phyloP scores from a whole-genome alignment of 2,797 vertebrate species.

The Enteromius fasciolatus region DNA sequence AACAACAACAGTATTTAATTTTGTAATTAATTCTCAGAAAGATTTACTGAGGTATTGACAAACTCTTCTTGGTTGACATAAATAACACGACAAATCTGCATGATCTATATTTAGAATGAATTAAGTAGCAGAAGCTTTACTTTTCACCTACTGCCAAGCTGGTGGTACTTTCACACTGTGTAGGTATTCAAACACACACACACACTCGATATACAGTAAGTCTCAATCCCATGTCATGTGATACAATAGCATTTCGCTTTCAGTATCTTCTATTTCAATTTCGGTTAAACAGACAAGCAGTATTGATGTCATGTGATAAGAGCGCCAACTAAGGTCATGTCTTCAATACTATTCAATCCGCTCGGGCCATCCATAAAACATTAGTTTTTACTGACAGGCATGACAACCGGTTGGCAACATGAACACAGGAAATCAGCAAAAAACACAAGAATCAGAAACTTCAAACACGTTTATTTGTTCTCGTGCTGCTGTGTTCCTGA shows the following conservation, averaged over 20 bases:
- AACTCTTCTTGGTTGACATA: background rate
- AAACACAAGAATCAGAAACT: slow-evolving; percentile 40
- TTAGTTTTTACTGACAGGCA: background rate
- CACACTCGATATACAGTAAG: background rate
- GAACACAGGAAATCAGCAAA: background rate
- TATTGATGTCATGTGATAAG: background rate
- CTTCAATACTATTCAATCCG: background rate
- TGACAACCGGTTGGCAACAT: background rate
- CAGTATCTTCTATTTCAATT: background rate
- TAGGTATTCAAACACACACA: background rate
- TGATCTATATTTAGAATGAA: background rate
- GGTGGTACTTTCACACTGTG: background rate
- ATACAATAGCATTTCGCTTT: slow-evolving; percentile 1
- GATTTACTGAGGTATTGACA: background rate
- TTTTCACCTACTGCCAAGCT: background rate
- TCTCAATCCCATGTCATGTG: background rate
- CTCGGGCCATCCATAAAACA: background rate
- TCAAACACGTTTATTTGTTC: slow-evolving; percentile 74
- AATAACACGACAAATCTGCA: background rate
- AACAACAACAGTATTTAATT: background rate
- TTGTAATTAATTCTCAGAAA: background rate
- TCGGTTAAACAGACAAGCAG: background rate
- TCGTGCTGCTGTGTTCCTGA: slow-evolving; percentile 76
- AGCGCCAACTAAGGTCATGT: background rate
- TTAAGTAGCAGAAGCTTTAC: background rate